Conservation (phyloP, 2,797 vertebrate species). For the Steatocranus sp. region DNA sequence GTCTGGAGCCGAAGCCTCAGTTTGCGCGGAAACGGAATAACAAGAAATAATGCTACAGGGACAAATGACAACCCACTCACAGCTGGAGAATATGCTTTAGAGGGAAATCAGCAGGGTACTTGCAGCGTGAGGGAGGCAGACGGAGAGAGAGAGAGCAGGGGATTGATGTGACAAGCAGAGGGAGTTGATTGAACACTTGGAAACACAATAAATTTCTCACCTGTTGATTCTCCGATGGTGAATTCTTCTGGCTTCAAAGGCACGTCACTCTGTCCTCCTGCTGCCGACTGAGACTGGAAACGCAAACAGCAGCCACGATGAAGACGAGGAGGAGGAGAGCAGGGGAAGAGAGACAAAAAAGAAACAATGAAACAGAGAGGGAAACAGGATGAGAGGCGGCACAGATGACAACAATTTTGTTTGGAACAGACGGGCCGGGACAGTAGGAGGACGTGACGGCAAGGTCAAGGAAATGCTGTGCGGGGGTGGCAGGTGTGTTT, state of each 20-base stretch:
- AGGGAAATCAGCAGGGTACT: conserved; percentile 45
- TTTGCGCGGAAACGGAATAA: conserved; percentile 30
- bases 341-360: neutral
- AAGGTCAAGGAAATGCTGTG: conserved; percentile 57
- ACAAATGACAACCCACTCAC: conserved; percentile 45
- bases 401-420: conserved; percentile 9
- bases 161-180: conserved; percentile 32
- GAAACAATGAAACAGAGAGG: conserved; percentile 22
- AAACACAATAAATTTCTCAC: conserved; percentile 69
- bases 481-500: conserved; percentile 33
- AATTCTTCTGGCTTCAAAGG: conserved; percentile 88
- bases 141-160: neutral
- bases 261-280: conserved; percentile 77
- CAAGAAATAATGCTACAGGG: conserved; percentile 53
- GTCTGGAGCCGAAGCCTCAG: conserved; percentile 17
- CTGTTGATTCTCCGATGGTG: conserved; percentile 80
- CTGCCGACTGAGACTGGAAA: conserved; percentile 82
- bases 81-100: conserved; percentile 38
- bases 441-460: conserved; percentile 39
- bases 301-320: neutral
- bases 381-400: conserved; percentile 26
- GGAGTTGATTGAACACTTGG: conserved; percentile 35
- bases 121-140: neutral
- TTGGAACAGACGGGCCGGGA: conserved; percentile 20
- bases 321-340: neutral